Percentiles rank a stretch among this genome's conserved stretches.
Conservation (phyloP, 2,797 vertebrate species). For the Natrix natrix region DNA sequence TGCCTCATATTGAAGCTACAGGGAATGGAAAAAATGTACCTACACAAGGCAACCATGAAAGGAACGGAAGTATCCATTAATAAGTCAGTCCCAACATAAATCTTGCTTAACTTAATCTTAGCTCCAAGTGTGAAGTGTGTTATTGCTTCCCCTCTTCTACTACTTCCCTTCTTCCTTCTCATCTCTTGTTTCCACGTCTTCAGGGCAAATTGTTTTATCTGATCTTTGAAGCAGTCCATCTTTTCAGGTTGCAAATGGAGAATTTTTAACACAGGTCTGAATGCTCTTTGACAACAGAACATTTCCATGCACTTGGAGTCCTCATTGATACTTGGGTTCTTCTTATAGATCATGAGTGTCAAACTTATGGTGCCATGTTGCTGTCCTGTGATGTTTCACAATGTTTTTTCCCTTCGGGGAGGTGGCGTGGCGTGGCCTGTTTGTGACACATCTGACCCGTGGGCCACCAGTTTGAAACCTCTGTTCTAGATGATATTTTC, state of each 20-base stretch:
- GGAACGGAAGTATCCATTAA: not conserved
- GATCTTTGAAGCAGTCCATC: not conserved
- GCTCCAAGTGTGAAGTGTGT: not conserved
- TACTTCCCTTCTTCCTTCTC: not conserved
- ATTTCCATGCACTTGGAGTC: not conserved
- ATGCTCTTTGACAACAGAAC: not conserved
- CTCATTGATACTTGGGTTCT: not conserved
- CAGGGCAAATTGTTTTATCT: not conserved
- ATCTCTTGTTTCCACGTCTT: not conserved
- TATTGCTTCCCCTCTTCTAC: too few species aligned
- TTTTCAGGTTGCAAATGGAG: not conserved
- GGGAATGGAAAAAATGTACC: not conserved
- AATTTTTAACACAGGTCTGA: not conserved
- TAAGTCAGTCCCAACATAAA: not conserved
- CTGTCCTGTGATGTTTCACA: too few species aligned
- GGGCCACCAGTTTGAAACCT: too few species aligned
- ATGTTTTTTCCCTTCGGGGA: too few species aligned
- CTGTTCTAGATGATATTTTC: too few species aligned
- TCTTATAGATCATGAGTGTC: too few species aligned
- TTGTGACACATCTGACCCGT: too few species aligned
- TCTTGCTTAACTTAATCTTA: not conserved
- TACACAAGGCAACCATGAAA: not conserved
- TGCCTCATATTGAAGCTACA: not conserved
- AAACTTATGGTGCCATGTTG: too few species aligned
- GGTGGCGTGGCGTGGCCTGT: too few species aligned